phyloP scores from a whole-genome alignment of 2,797 vertebrate species.

The Australoheros facetus region DNA sequence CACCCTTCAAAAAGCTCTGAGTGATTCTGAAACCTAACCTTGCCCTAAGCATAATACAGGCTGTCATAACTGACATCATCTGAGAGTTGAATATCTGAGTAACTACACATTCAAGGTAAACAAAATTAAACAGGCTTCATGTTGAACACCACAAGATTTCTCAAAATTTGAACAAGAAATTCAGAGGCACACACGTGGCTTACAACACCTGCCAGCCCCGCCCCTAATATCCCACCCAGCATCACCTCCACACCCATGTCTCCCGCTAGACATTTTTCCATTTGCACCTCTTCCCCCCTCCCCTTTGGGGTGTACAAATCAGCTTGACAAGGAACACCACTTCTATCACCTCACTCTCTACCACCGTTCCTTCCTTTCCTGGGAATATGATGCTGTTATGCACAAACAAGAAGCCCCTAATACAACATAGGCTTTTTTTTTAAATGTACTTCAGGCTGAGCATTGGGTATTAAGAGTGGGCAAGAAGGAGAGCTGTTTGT shows the following conservation, averaged over 20 bases:
- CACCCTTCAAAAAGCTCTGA: conserved; percentile 3
- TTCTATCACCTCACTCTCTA: conserved; percentile 42
- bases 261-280: conserved; percentile 80
- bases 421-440: conserved; percentile 11
- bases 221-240: conserved; percentile 48
- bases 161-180: no score
- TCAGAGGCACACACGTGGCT: not conserved
- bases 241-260: conserved; percentile 42
- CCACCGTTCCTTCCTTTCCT: conserved; percentile 12
- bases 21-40: conserved; percentile 11
- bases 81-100: no score
- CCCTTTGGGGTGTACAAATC: conserved; percentile 57
- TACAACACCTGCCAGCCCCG: conserved; percentile 53
- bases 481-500: conserved; percentile 36
- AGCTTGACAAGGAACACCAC: conserved; percentile 72
- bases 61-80: no score
- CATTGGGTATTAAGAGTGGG: conserved; percentile 26
- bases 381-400: conserved; percentile 59
- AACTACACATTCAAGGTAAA: no score
- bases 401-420: conserved; percentile 55
- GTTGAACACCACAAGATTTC: no score
- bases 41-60: not conserved
- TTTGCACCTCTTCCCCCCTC: conserved; percentile 76
- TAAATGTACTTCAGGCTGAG: conserved; percentile 20
- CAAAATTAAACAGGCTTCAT: no score